These are phyloP conservation scores for Diglossa cyanea DNA, from an alignment of 2,797 vertebrate species.

Conservation along the genomic window DNA sequence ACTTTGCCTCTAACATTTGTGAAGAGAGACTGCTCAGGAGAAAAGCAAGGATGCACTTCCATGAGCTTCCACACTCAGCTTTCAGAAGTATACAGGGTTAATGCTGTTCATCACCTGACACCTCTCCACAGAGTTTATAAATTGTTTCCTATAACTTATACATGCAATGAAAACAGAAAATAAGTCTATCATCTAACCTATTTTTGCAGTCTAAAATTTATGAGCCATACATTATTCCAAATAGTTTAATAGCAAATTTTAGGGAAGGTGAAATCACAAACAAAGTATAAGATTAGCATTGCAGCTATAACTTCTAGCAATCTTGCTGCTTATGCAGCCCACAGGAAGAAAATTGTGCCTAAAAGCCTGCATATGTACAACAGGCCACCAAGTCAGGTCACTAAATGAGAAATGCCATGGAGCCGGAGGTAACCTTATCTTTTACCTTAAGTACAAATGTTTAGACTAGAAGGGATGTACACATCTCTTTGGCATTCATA, in stretches of 20 bases:
- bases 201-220: neutral
- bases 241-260: neutral
- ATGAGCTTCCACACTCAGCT: neutral
- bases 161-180: neutral
- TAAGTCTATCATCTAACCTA: neutral
- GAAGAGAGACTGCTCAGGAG: neutral
- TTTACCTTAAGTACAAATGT: neutral
- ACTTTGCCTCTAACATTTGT: neutral
- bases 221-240: neutral
- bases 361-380: neutral
- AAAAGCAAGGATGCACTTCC: neutral
- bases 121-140: neutral
- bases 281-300: neutral
- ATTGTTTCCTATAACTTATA: neutral
- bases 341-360: neutral
- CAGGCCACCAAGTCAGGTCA: accelerated
- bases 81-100: neutral
- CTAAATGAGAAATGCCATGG: neutral
- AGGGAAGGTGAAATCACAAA: neutral
- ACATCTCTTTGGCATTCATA: neutral
- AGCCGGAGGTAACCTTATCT: neutral
- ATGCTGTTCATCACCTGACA: neutral
- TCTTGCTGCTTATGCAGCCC: neutral
- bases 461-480: neutral
- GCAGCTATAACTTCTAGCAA: neutral